Percentiles rank a stretch among this genome's conserved stretches.
These are phyloP conservation scores for Myiothlypis coronata DNA, from an alignment of 2,797 vertebrate genomes.

Conservation along the genomic window DNA sequence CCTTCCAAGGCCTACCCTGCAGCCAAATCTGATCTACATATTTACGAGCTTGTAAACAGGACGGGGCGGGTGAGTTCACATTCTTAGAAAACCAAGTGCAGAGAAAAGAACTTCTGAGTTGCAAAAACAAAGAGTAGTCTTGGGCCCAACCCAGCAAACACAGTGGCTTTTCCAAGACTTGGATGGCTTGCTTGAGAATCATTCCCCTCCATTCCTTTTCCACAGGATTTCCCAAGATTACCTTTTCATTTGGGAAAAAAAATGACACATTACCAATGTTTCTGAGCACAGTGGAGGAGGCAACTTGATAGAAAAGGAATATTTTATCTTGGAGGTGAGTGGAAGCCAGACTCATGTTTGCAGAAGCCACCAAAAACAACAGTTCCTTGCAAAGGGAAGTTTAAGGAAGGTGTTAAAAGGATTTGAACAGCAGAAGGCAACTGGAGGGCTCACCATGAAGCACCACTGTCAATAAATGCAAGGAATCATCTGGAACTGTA, in stretches of 20 bases:
- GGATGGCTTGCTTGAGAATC: neutral
- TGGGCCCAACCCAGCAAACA: slow-evolving; percentile 21
- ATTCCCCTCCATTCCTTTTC: neutral
- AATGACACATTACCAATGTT: neutral
- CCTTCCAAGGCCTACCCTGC: slow-evolving; percentile 22
- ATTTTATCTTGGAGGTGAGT: neutral
- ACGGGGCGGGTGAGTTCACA: slow-evolving; percentile 50
- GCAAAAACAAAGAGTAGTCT: slow-evolving; percentile 58
- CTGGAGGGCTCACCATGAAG: neutral
- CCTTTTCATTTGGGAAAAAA: neutral
- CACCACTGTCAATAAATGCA: neutral
- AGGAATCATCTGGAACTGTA: neutral
- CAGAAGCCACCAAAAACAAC: neutral
- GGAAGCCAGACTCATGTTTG: neutral
- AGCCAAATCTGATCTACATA: slow-evolving; percentile 59
- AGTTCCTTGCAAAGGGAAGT: neutral
- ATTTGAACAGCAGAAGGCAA: neutral
- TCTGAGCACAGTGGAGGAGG: neutral
- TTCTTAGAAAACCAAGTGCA: slow-evolving; percentile 61
- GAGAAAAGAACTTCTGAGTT: slow-evolving; percentile 52
- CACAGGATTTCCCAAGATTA: neutral
- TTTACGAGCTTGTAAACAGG: slow-evolving; percentile 60
- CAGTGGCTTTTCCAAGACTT: slow-evolving; percentile 22
- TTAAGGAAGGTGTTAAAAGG: neutral
- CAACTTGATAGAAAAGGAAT: neutral